A percentile compares a stretch with the other conserved stretches of the same genome.
Conservation (phyloP, 2,888 invertebrate species). For the Tryphoninae sp. region DNA sequence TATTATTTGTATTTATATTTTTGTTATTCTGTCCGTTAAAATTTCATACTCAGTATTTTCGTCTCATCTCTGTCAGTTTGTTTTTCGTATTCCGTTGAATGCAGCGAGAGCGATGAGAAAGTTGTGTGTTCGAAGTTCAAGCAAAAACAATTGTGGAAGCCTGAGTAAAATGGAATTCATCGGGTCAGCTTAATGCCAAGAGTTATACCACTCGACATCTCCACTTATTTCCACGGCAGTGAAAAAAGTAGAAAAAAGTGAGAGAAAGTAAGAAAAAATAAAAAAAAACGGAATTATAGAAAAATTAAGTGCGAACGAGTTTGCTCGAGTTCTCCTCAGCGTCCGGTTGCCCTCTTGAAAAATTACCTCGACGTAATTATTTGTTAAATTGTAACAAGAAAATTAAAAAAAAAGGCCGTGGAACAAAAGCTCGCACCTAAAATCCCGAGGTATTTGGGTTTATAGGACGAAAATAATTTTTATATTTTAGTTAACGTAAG, state of each 20-base stretch:
- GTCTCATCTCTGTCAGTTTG: no score
- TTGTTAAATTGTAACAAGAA: constrained; percentile 7
- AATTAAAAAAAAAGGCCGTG: not conserved
- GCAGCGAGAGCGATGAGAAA: no score
- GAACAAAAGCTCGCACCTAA: constrained; percentile 15
- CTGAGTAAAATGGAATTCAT: constrained; percentile 62
- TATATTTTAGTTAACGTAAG: no score
- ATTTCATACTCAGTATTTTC: no score
- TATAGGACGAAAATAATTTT: constrained; percentile 37
- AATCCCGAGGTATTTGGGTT: constrained; percentile 35
- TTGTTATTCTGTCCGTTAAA: no score
- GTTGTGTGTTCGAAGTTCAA: not conserved
- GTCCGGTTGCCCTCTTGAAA: constrained; percentile 45
- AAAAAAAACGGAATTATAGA: not conserved
- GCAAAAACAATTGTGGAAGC: constrained; percentile 24
- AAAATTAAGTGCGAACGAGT: constrained; percentile 21
- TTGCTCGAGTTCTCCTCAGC: constrained; percentile 17
- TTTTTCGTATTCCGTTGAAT: constrained; percentile 7
- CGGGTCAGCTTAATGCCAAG: constrained; percentile 55
- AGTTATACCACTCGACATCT: constrained; percentile 31
- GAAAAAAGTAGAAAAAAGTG: no score
- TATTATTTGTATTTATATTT: no score
- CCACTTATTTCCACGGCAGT: constrained; percentile 12
- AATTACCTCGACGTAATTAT: constrained; percentile 52
- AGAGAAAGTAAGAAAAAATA: not conserved